phyloP scores from a whole-genome alignment of 2,797 vertebrate species.

The Pseudomugil gertrudae region DNA sequence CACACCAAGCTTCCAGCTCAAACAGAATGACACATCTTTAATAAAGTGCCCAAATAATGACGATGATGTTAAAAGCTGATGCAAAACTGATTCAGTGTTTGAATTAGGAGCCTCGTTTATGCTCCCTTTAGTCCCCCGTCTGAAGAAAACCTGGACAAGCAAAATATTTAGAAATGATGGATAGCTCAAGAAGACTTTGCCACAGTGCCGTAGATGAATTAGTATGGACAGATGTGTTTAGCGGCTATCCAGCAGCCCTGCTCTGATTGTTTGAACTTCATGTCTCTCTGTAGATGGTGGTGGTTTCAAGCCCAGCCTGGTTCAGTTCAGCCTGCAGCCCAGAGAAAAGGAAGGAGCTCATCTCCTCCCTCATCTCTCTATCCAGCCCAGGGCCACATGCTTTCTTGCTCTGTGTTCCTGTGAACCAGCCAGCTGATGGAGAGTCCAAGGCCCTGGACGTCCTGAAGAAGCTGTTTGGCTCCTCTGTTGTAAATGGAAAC shows the following conservation, averaged over 20 bases:
- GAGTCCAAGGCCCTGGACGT: conserved; percentile 69
- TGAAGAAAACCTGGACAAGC: neutral
- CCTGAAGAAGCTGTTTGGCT: conserved; percentile 70
- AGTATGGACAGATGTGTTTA: neutral
- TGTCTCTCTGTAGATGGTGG: conserved; percentile 62
- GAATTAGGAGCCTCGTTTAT: no score
- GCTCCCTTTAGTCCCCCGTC: no score
- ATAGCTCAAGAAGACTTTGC: neutral
- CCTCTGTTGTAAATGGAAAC: conserved; percentile 51
- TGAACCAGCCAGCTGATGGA: conserved; percentile 61
- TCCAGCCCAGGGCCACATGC: conserved; percentile 79
- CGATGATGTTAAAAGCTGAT: neutral
- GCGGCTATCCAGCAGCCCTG: neutral
- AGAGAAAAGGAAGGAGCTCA: conserved; percentile 64
- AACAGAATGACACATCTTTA: no score
- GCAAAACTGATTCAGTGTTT: no score
- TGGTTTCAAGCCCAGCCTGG: conserved; percentile 79
- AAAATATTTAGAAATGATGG: neutral
- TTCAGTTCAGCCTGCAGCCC: conserved; percentile 64
- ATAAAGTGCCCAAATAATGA: neutral
- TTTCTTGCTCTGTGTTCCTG: conserved; percentile 79
- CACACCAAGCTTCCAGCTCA: no score
- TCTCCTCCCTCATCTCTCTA: conserved; percentile 69
- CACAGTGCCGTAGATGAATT: no score
- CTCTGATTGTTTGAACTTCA: neutral